Evolutionary conservation across 1,140 invertebrate species (phyloP), one percentile per base, ranked within the genome.

Genomic region (Megalonaias nervosa): DNA sequence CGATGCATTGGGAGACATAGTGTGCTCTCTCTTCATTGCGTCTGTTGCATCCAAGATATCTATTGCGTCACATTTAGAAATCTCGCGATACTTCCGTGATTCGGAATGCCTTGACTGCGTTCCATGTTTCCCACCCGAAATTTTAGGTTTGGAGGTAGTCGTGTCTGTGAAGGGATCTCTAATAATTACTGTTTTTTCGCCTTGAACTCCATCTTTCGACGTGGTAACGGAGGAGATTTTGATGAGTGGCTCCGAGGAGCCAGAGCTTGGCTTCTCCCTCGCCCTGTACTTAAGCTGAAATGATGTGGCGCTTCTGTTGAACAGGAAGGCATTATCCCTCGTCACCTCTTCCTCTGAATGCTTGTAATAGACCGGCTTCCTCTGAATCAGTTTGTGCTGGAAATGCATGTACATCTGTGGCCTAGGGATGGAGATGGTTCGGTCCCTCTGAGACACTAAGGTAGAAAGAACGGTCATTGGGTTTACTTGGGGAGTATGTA

Each of bases 281-380:
- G 21, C 58, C 69, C 69, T 68, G 16, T 23, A 31, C 65, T 70
- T 76, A 12, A 76, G 12, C 19, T 64, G 56, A n/a, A 57, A 56
- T 13, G 68, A 26, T 2, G 64, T 59, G 21, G 21, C 31, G 31
- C 65, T 68, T n/a, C 65, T 17, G 48, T 23, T 57, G 19, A 76
- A 57, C 9, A 21, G 48, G 13, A 76, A 57, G 13, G 70, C 19
- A 26, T 31, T 19, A 11, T 65, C 21, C 1, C 16, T 68, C 6
- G 31, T 60, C 16, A 78, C 76, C 64, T 78, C 76, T 61, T 78
- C 76, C 38, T 48, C 64, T 2, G 76, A 78, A 69, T 78, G 76
- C 38, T 78, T 78, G 60, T 78, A 78, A 58, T 78, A 78, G 4
- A 78, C 76, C 14, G 76, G 76, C 38, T 78, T 78, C 56, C 65